Evolutionary conservation across 2,797 vertebrate species (phyloP), one percentile per base, ranked within the genome.

Genomic region (Carapus acus): DNA sequence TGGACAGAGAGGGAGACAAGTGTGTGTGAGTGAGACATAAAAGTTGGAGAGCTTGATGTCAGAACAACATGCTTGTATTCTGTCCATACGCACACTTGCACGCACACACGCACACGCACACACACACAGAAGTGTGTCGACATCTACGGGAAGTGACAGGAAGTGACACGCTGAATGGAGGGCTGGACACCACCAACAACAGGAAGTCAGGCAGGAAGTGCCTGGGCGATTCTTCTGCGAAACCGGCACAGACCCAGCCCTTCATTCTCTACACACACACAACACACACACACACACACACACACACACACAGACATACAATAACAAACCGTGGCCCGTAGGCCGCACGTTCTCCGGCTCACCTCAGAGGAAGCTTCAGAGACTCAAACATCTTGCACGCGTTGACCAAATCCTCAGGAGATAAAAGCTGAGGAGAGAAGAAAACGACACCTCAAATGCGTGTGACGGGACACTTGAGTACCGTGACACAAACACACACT

Each of bases 361-460:
- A 97, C 95, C 91, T 93, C 64, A 99, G 40, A 3, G 96, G 95
- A 34, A 96, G 86, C 65, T 96, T 94, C 74, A 98, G 73, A 0
- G 90, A 87, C 74, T 95, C 95, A 74, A 98, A 89, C 91, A 96
- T 89, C 87, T 92, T 98, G 79, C 94, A 98, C 0, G 96, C 91
- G 21, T 97, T 97, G 43, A 99, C 86, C 80, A 99, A 84, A 84
- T 99, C 96, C 82, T 98, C 96, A 23, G 96, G 96, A 47, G 96
- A 99, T 49, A 99, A 89, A 80, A 98, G 85, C 94, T 97, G 47
- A 36, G 13, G 43, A 19, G 22, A 12, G 8, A 17, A 20, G 16
- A 4, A 33, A 60, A 8, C 17, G 33, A 62, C 31, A 33, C 6
- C 31, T 33, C 31, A 33, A 9, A 9, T 6, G 27, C 27, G 11